Evolutionary conservation across 1,140 invertebrate species (phyloP).

Genomic region (Forficula auricularia): DNA sequence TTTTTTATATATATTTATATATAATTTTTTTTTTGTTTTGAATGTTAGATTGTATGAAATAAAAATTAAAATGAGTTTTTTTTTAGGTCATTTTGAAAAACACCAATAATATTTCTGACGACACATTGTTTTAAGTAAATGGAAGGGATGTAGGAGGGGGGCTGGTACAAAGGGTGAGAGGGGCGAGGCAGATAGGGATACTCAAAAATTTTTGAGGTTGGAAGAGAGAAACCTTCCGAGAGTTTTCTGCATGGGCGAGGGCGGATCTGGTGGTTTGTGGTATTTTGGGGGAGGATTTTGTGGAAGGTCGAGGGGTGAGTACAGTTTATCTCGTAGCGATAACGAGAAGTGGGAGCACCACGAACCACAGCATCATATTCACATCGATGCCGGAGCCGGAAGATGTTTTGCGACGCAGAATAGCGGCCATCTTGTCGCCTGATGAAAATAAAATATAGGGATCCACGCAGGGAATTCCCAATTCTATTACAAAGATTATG

Average conservation of each 20-base stretch:
- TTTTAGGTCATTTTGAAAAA: no score
- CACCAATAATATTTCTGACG: no score
- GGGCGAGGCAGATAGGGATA: neutral
- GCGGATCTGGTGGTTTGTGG: neutral
- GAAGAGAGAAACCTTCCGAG: no score
- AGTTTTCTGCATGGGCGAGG: no score
- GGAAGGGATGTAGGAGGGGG: no score
- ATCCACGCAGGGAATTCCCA: neutral
- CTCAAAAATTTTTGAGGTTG: neutral
- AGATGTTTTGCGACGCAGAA: conserved; percentile 30
- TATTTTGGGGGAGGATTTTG: neutral
- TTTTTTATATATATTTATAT: no score
- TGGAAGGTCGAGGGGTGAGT: neutral
- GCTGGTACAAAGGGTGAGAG: neutral
- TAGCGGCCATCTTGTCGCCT: conserved; percentile 34
- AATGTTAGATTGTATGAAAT: no score
- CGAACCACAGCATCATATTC: conserved; percentile 11
- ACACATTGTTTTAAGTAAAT: no score
- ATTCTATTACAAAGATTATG: neutral
- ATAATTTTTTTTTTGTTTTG: no score
- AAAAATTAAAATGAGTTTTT: no score
- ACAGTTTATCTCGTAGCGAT: conserved; percentile 9
- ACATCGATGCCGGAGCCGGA: conserved; percentile 15
- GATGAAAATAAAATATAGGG: conserved; percentile 11
- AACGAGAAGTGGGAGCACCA: conserved; percentile 7